Percentiles rank a stretch among this genome's conserved stretches.
phyloP scores from a whole-genome alignment of 2,113 vertebrate genomes.

The Oxyruncus cristatus region DNA sequence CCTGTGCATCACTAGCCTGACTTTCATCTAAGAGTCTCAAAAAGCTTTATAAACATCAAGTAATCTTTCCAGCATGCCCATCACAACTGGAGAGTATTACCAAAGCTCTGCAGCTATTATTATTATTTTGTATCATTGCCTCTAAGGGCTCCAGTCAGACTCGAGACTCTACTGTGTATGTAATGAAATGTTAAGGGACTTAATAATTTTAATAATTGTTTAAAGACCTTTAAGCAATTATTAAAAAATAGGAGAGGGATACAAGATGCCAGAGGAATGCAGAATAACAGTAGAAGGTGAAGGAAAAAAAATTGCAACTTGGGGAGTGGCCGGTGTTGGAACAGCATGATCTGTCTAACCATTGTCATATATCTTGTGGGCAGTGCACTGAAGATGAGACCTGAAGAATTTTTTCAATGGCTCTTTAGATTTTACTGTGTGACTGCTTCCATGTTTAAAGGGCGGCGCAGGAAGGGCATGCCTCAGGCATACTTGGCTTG shows the following conservation, averaged over 20 bases:
- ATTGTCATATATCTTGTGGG: neutral
- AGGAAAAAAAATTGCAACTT: neutral
- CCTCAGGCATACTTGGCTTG: neutral
- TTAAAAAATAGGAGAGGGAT: neutral
- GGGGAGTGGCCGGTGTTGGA: neutral
- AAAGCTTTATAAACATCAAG: constrained; percentile 60
- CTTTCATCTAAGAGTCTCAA: constrained; percentile 50
- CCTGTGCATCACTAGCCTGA: constrained; percentile 6
- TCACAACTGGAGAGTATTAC: neutral
- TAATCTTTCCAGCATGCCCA: constrained; percentile 19
- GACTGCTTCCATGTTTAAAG: neutral
- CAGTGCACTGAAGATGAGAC: neutral
- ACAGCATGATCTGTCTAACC: neutral
- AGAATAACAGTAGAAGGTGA: neutral
- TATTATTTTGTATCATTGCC: constrained; percentile 2
- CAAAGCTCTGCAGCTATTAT: neutral
- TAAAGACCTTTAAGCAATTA: neutral
- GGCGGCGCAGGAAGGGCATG: neutral
- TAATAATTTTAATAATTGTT: too few species aligned
- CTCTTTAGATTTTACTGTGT: neutral
- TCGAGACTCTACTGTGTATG: neutral
- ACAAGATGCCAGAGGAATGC: neutral
- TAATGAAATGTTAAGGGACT: neutral
- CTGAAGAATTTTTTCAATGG: neutral
- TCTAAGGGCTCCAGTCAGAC: neutral